phyloP scores from a whole-genome alignment of 2,888 invertebrate species.

The Gastracanthus pulcherrimus region DNA sequence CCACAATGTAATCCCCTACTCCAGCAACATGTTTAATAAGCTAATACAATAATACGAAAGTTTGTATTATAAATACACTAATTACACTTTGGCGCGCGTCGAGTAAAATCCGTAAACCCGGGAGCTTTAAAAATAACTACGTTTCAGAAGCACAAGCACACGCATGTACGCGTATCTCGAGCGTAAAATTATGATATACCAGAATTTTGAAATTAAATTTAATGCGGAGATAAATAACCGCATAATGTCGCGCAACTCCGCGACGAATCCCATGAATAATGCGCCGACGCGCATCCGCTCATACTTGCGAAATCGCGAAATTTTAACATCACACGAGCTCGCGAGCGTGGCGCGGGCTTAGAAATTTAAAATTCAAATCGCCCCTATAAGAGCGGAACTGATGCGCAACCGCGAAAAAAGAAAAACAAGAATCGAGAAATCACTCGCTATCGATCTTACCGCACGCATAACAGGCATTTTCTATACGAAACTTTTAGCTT shows the following conservation, averaged over 20 bases:
- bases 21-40: too few relatives aligned
- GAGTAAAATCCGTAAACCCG: background rate
- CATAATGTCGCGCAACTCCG: constrained; percentile 1
- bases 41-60: too few relatives aligned
- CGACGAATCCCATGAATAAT: constrained; percentile 31
- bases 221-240: constrained; percentile 18
- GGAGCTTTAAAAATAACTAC: background rate
- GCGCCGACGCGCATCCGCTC: background rate
- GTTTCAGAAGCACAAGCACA: background rate
- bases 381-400: background rate
- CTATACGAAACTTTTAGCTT: too few relatives aligned
- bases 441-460: background rate
- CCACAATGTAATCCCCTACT: too few relatives aligned
- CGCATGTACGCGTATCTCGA: too few relatives aligned
- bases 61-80: too few relatives aligned
- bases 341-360: too few relatives aligned
- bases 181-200: background rate
- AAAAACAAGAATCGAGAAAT: background rate
- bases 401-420: background rate
- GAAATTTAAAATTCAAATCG: constrained; percentile 33
- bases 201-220: background rate
- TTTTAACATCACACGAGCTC: constrained; percentile 17
- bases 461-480: too few relatives aligned
- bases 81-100: too few relatives aligned
- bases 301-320: constrained; percentile 20